Evolutionary conservation across 2,797 vertebrate species (phyloP), one percentile per base, ranked within the genome.

Genomic region (Fringilla coelebs): DNA sequence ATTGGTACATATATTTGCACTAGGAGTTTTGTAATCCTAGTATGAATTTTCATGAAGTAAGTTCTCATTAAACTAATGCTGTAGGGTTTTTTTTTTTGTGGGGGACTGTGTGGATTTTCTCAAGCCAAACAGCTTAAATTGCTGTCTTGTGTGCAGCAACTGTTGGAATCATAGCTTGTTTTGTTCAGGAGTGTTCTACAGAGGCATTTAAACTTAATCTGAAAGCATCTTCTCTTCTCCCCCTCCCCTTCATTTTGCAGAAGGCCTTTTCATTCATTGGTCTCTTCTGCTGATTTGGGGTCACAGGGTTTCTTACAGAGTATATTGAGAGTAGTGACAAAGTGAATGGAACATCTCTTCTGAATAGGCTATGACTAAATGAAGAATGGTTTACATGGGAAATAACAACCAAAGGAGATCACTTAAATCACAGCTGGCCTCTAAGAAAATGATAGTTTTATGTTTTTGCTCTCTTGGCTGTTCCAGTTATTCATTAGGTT

Each of bases 391-490:
- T 85, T 93, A 60, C 57, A 77, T 83, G 62, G 61, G 74, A 80
- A 90, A 81, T 36, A 77, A 74, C 61, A 13, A 40, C 72, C 54
- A 45, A 77, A 81, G 80, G 71, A 65, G 32, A 29, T 78, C 1
- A 3, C 54, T 95, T 92, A 81, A 72, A 75, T 84, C 91, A 61
- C 87, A 95, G 89, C 89, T 94, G 89, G 70, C 66, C 29, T 92
- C 62, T 89, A 61, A 95, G 72, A 81, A 89, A 93, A 82, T 76
- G 51, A 32, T 89, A 58, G 54, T 82, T 89, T 72, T 87, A 78
- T 89, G 71, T n/a, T 84, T 94, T 89, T 89, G 36, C 72, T 86
- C 31, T 88, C 26, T 34, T 85, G 51, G 24, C 75, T 89, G 85
- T 85, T 94, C 29, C n/a, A 70, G 2, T 94, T 89, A 76, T 84